Conservation (phyloP, 2,888 invertebrate genomes). For the Ectemnius cavifrons region DNA sequence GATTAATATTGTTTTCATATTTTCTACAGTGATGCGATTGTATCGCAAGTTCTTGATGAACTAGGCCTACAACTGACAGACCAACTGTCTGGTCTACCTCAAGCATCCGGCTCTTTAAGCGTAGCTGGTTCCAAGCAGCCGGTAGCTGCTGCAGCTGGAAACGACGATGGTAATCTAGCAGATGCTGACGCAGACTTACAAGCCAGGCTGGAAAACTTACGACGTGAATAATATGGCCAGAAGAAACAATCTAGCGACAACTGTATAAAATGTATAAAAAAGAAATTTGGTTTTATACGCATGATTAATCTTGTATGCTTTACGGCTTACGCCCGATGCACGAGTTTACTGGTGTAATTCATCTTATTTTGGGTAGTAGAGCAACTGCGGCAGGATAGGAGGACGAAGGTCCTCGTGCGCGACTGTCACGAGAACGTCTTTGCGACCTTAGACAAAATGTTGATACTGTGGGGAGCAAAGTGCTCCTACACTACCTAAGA, state of each 20-base stretch:
- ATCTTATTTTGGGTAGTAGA: conserved; percentile 3
- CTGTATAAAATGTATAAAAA: conserved; percentile 55
- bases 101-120: conserved; percentile 81
- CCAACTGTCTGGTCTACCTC: conserved; percentile 93
- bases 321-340: conserved; percentile 1
- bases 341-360: neutral
- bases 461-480: conserved; percentile 1
- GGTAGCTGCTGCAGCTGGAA: conserved; percentile 79
- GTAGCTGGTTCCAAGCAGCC: conserved; percentile 83
- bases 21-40: conserved; percentile 89
- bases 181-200: conserved; percentile 98
- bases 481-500: conserved; percentile 3
- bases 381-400: neutral
- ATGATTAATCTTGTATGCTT: conserved; percentile 30
- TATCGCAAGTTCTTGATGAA: conserved; percentile 97
- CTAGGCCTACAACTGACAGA: conserved; percentile 96
- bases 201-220: conserved; percentile 95
- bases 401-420: too few relatives aligned
- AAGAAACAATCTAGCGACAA: conserved; percentile 7
- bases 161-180: conserved; percentile 79
- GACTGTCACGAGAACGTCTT: conserved; percentile 1
- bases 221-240: conserved; percentile 84
- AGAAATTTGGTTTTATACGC: conserved; percentile 30
- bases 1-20: neutral
- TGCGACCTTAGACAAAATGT: neutral